Evolutionary conservation across 2,113 vertebrate genomes (phyloP).

Genomic region (Balaeniceps rex): DNA sequence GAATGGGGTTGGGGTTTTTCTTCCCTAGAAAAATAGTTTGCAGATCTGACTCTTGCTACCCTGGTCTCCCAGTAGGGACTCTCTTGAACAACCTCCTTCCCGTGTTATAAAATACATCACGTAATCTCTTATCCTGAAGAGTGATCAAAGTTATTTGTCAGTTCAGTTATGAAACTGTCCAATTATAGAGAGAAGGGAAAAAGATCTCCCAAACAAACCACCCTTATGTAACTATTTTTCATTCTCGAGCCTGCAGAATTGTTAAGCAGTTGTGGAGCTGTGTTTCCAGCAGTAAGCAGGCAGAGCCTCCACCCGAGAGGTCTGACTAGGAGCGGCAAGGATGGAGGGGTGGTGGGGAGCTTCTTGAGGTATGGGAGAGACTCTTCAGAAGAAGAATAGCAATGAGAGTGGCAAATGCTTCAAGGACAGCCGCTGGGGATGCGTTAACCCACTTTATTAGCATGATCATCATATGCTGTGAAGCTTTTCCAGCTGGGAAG

Average conservation of each 20-base stretch:
- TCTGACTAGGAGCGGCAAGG: background rate
- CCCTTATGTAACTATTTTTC: conserved; percentile 13
- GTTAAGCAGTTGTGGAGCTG: conserved; percentile 15
- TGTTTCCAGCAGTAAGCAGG: background rate
- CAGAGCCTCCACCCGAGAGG: background rate
- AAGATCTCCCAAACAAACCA: conserved; percentile 47
- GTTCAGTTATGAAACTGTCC: conserved; percentile 53
- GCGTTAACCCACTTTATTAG: conserved; percentile 28
- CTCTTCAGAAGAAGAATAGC: background rate
- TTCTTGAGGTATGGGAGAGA: background rate
- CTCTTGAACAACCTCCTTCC: background rate
- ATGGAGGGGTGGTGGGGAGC: background rate
- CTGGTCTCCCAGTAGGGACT: background rate
- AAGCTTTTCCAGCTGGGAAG: conserved; percentile 38
- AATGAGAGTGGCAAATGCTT: background rate
- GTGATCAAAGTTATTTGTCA: conserved; percentile 64
- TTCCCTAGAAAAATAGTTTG: background rate
- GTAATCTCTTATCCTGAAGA: conserved; percentile 31
- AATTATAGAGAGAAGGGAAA: conserved; percentile 44
- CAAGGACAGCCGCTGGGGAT: conserved; percentile 15
- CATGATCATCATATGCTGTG: background rate
- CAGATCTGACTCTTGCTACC: background rate
- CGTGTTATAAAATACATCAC: conserved; percentile 47
- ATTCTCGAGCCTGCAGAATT: background rate
- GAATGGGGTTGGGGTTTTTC: background rate